phyloP scores from a whole-genome alignment of 2,113 vertebrate genomes.

The Dasyornis broadbenti region DNA sequence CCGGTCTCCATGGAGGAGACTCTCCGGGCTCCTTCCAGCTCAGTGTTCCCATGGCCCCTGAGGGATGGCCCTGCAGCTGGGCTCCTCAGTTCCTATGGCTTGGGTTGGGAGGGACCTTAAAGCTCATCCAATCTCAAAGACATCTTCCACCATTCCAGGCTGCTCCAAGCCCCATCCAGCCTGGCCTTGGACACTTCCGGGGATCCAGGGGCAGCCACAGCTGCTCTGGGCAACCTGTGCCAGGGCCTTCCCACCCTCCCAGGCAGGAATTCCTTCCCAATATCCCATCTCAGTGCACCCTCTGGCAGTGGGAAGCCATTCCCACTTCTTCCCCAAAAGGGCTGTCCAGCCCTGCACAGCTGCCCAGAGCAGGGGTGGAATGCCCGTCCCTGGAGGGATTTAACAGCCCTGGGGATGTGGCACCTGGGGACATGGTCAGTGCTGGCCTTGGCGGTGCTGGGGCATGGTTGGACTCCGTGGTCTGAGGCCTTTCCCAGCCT shows the following conservation, averaged over 20 bases:
- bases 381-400: background rate
- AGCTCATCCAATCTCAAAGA: rapidly evolving
- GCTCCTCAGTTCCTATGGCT: background rate
- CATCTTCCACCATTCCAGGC: background rate
- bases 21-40: background rate
- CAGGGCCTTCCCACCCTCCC: background rate
- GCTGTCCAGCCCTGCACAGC: background rate
- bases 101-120: background rate
- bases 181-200: background rate
- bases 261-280: background rate
- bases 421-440: background rate
- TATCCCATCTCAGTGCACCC: background rate
- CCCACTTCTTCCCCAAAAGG: background rate
- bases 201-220: background rate
- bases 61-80: background rate
- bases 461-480: no score
- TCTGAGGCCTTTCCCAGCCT: background rate
- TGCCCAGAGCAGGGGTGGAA: background rate
- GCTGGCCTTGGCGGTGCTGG: background rate
- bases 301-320: background rate
- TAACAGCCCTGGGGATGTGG: background rate
- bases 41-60: background rate
- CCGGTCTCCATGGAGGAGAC: background rate
- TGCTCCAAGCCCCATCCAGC: background rate
- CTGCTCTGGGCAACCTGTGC: background rate